These are phyloP conservation scores for Vulpes vulpes DNA, from an alignment of 2,113 vertebrate species.

Conservation along the genomic window DNA sequence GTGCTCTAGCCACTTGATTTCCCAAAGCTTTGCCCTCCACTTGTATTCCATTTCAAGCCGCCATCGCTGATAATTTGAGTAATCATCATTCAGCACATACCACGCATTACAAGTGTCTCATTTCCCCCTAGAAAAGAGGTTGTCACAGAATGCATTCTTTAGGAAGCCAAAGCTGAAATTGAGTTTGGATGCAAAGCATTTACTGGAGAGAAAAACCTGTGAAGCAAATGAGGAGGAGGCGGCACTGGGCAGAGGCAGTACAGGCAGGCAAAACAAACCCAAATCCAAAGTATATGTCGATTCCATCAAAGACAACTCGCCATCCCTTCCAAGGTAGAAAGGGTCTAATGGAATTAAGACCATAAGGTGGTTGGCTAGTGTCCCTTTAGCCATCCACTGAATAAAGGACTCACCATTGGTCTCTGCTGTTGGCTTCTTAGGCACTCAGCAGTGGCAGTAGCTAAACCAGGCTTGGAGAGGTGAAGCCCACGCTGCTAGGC, in stretches of 20 bases:
- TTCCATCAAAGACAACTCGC: constrained; percentile 3
- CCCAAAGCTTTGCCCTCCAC: constrained; percentile 70
- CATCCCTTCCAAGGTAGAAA: neutral
- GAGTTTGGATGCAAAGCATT: neutral
- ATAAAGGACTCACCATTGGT: neutral
- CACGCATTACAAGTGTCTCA: constrained; percentile 36
- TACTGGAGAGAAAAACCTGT: neutral
- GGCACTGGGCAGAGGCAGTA: constrained; percentile 11
- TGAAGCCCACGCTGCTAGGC: neutral
- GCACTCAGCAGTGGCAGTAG: neutral
- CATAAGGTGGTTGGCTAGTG: neutral
- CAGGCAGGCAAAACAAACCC: constrained; percentile 25
- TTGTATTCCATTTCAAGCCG: constrained; percentile 67
- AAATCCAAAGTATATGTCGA: neutral
- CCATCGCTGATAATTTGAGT: constrained; percentile 60
- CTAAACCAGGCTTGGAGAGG: constrained; percentile 29
- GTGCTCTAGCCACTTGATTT: constrained; percentile 64
- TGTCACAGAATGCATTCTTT: constrained; percentile 8
- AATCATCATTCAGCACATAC: constrained; percentile 59
- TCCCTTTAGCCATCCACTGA: neutral
- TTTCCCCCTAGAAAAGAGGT: constrained; percentile 47
- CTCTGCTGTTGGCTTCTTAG: constrained; percentile 33
- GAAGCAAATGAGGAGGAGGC: constrained; percentile 24
- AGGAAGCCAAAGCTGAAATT: constrained; percentile 36
- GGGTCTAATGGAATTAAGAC: neutral